Base-by-base conservation (phyloP, 2,888 invertebrate species). In the Polia nebulosa region DNA sequence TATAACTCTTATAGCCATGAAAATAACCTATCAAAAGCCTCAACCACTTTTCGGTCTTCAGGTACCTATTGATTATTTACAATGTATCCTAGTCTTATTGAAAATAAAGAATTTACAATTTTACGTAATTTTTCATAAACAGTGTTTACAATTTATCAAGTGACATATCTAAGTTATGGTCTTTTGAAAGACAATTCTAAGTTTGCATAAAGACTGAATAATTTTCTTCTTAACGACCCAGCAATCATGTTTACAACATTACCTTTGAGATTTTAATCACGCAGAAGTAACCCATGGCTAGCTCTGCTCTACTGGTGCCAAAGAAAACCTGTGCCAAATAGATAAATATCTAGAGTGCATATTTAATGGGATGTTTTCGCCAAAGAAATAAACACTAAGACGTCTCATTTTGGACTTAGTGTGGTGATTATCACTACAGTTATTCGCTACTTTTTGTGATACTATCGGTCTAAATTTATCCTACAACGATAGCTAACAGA, bases 331-430 rank as follows among this genome's bases (percentile, higher is more conserved):
- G 22, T 76, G 75, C 75, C 75, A 76, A 76, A 45, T 39, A 72
- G 66, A 76, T 76, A 76, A 64, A 72, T 65, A 78, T 75, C 75
- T 72, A 15, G 25, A 77, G 39, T 58, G 73, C 60, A 78, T 75
- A 49, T 55, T 65, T 72, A 78, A 75, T 71, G 76, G 44, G 0
- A 27, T 62, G 58, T 77, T 63, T 74, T 71, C 58, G 77, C 62
- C 64, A 77, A 58, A 27, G 34, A 51, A 58, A 58, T 77, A 71
- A 49, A 55, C 29, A 44, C 36, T 44, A 11, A 55, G 20, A 20
- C 8, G 41, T 55, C 52, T 59, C 29, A 39, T 76, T 59, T 59
- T 76, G 20, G 29, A 67, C 45, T 75, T 52, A 22, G 52, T 57
- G 11, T 15, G 32, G 57, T 41, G 51, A 72, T 75, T 75, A 75